These are phyloP conservation scores for Bos indicus DNA, from an alignment of 2,113 vertebrate species.

Conservation along the genomic window DNA sequence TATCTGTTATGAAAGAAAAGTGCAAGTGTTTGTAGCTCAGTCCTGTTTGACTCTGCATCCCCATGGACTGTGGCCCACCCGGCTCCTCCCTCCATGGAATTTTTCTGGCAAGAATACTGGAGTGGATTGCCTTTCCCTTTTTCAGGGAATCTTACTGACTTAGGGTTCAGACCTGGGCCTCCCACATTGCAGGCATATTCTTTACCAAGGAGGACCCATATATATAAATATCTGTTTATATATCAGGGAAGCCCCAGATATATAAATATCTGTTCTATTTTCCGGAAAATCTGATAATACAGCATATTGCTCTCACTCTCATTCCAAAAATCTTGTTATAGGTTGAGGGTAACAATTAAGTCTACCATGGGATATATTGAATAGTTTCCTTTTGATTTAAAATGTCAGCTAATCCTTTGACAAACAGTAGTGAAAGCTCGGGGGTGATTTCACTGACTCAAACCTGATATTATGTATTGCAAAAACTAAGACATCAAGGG, in stretches of 20 bases:
- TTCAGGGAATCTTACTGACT: neutral
- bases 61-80: neutral
- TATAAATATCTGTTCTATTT: neutral
- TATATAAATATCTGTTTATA: neutral
- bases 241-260: neutral
- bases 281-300: neutral
- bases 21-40: neutral
- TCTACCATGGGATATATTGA: neutral
- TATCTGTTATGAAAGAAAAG: neutral
- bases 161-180: fast-evolving
- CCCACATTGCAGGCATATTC: neutral
- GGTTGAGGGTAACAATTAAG: neutral
- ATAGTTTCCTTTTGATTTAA: neutral
- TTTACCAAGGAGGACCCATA: neutral
- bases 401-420: neutral
- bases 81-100: neutral
- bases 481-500: neutral
- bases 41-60: neutral
- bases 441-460: constrained; percentile 33
- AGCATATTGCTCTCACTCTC: neutral
- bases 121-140: neutral
- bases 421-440: neutral
- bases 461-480: neutral
- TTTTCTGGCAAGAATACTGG: neutral
- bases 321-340: neutral